Evolutionary conservation across 92 coral and sea anemone species (phyloP), one percentile per base, ranked within the genome.

Genomic region (Zoanthus sansibaricus): DNA sequence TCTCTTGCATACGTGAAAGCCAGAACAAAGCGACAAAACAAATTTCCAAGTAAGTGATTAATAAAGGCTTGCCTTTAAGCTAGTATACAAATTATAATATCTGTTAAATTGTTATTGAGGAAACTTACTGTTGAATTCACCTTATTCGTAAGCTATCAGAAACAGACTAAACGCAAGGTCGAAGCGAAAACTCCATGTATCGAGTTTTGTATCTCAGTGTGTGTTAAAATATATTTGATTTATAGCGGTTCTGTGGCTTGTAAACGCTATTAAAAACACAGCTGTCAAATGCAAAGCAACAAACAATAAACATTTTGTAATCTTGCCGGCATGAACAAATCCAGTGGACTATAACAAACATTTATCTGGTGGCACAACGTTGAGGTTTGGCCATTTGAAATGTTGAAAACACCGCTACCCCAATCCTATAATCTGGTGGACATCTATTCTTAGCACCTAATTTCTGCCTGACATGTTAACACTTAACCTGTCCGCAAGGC

Each of bases 21-120:
- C 30, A 66, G 85, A 45, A 80, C 21, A 59, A 80, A 80, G 75
- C 85, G 85, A 20, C n/a, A 64, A 17, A 80, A 80, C 64, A 80
- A 80, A 25, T 80, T 80, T 17, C 85, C 85, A 80, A 66, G 85
- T 80, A 66, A 67, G 85, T 54, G 67, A 17, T 76, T 11, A 30
- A 21, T 45, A 15, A 30, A 30, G 82, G 17, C 10, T 59, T 37
- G 25, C 42, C 32, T 78, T 3, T 32, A 32, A 59, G 71, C 59
- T 66, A 1, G 18, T 3, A 18, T 18, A 51, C 18, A 21, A 51
- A 5, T 32, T 14, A 59, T 46, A 66, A 59, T 46, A 66, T 25
- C 58, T 80, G 74, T 80, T 66, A 7, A 67, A 21, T 20, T 16
- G 9, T 64, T 67, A 17, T 20, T 17, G 17, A 21, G n/a, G 1